Evolutionary conservation across 2,888 invertebrate genomes (phyloP).

Genomic region (Spilosoma lubricipeda): DNA sequence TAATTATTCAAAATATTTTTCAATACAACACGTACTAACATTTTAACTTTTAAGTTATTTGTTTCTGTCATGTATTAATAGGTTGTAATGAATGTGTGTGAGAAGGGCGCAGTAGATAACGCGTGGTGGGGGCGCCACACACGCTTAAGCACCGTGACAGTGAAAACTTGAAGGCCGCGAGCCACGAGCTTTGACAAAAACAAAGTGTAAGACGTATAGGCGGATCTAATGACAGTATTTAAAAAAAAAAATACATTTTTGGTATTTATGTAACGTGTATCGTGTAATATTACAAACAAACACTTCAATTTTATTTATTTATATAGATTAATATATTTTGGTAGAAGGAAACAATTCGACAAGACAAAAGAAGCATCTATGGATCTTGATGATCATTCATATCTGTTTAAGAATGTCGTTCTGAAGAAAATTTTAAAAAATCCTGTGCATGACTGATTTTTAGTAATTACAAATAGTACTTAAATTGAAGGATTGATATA

Average conservation of each 20-base stretch:
- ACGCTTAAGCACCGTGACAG: conserved; percentile 56
- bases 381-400: neutral
- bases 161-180: conserved; percentile 62
- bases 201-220: neutral
- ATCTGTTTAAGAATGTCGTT: too few species aligned
- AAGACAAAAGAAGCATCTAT: neutral
- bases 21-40: neutral
- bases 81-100: conserved; percentile 4
- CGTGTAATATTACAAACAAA: too few species aligned
- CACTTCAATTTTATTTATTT: too few species aligned
- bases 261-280: too few species aligned
- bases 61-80: conserved; percentile 11
- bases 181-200: conserved; percentile 12
- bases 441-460: neutral
- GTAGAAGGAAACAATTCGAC: neutral
- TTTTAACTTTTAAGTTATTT: conserved; percentile 1
- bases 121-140: conserved; percentile 40
- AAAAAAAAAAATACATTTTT: too few species aligned
- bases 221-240: neutral
- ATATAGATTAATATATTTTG: neutral
- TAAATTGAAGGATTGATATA: neutral
- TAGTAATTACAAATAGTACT: too few species aligned
- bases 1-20: conserved; percentile 1
- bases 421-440: too few species aligned
- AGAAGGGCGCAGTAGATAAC: conserved; percentile 14